These are phyloP conservation scores for Lamellibrachia satsuma DNA, from an alignment of 2,888 invertebrate species.

Conservation along the genomic window DNA sequence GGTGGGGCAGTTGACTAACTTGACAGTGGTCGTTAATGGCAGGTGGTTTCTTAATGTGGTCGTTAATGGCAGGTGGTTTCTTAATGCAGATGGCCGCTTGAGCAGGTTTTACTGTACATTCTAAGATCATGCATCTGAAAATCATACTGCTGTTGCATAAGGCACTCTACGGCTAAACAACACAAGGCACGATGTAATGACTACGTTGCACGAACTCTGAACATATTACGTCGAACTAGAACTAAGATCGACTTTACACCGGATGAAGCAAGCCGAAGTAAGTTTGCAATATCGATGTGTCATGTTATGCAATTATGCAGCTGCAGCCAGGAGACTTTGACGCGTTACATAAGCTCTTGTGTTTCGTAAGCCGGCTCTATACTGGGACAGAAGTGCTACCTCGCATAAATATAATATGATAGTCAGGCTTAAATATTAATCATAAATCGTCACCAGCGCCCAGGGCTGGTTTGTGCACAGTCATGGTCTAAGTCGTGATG, in stretches of 20 bases:
- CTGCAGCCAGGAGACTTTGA: neutral
- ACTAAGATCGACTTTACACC: neutral
- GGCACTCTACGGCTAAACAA: neutral
- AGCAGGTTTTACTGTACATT: too few species aligned
- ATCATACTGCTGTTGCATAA: neutral
- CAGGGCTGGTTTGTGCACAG: neutral
- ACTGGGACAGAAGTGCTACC: neutral
- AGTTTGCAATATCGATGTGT: neutral
- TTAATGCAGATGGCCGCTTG: too few species aligned
- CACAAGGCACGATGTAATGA: neutral
- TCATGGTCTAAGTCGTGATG: neutral
- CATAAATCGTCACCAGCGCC: neutral
- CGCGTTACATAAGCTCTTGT: neutral
- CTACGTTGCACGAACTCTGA: neutral
- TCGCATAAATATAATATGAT: neutral
- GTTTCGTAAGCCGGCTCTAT: neutral
- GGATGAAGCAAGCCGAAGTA: neutral
- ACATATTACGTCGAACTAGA: neutral
- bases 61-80: too few species aligned
- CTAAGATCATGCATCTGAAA: too few species aligned
- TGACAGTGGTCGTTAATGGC: too few species aligned
- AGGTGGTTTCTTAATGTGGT: too few species aligned
- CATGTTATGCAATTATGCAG: neutral
- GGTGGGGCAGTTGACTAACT: too few species aligned
- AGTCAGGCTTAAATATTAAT: slow-evolving; percentile 1